Conservation (phyloP, 2,888 invertebrate genomes). For the Noctua comes region DNA sequence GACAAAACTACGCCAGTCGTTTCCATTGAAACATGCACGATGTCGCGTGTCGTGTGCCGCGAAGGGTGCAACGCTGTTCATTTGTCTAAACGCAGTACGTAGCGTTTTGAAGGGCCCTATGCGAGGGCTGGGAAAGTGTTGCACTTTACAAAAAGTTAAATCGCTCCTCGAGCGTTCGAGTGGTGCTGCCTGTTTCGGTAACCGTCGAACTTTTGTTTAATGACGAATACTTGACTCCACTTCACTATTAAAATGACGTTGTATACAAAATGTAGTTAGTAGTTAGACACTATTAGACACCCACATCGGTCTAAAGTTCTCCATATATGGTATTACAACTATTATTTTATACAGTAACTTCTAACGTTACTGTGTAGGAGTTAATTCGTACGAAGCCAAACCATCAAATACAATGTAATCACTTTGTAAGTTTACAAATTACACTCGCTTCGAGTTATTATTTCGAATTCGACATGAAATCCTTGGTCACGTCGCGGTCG, state of each 20-base stretch:
- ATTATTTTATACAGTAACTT: conserved; percentile 43
- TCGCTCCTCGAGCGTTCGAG: conserved; percentile 79
- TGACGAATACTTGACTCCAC: conserved; percentile 72
- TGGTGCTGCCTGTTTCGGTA: conserved; percentile 75
- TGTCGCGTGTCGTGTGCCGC: conserved; percentile 81
- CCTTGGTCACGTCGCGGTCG: conserved; percentile 71
- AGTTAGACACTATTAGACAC: conserved; percentile 36
- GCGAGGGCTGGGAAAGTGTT: conserved; percentile 88
- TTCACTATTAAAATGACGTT: conserved; percentile 58
- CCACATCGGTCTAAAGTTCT: conserved; percentile 28
- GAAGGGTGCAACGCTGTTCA: conserved; percentile 88
- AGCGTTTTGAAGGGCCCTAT: conserved; percentile 83
- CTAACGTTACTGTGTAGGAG: conserved; percentile 34
- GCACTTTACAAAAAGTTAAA: conserved; percentile 90
- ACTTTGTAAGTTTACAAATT: conserved; percentile 82
- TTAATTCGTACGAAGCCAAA: conserved; percentile 55
- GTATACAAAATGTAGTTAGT: conserved; percentile 30
- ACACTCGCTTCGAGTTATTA: conserved; percentile 67
- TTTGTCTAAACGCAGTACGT: conserved; percentile 90
- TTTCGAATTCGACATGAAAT: conserved; percentile 71
- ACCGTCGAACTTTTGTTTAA: conserved; percentile 78
- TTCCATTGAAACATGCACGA: conserved; percentile 61
- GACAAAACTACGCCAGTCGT: conserved; percentile 40
- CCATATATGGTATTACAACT: conserved; percentile 19
- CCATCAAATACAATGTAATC: conserved; percentile 73